A percentile compares a stretch with the other conserved stretches of the same genome.
Conservation (phyloP, 2,888 invertebrate genomes). For the Lasiommata megera region DNA sequence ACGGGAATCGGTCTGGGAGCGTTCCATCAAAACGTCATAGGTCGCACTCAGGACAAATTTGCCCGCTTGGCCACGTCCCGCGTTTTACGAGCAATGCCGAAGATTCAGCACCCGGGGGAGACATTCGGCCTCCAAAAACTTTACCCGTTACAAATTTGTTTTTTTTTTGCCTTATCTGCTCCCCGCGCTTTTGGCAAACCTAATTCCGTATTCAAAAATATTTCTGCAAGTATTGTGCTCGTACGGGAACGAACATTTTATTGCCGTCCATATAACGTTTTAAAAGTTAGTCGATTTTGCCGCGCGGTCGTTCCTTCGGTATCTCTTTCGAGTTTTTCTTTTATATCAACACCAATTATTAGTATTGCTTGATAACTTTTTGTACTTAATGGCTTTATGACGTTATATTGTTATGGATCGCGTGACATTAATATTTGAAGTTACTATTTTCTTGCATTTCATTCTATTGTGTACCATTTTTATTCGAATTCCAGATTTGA, state of each 20-base stretch:
- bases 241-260: slow-evolving; percentile 77
- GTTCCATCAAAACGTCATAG: slow-evolving; percentile 81
- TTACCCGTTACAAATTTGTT: slow-evolving; percentile 82
- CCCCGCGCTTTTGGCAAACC: slow-evolving; percentile 80
- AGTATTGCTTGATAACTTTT: slow-evolving; percentile 66
- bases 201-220: slow-evolving; percentile 82
- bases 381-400: slow-evolving; percentile 53
- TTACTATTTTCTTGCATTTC: not conserved
- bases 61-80: slow-evolving; percentile 79
- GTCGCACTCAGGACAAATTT: slow-evolving; percentile 80
- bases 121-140: slow-evolving; percentile 81
- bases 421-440: slow-evolving; percentile 28
- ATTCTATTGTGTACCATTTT: too few species aligned
- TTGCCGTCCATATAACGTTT: slow-evolving; percentile 79
- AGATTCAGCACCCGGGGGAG: slow-evolving; percentile 81
- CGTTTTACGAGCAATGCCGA: slow-evolving; percentile 79
- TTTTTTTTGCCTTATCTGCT: slow-evolving; percentile 79
- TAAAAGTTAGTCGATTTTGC: slow-evolving; percentile 76
- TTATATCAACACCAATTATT: slow-evolving; percentile 65
- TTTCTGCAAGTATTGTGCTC: slow-evolving; percentile 80
- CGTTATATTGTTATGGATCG: slow-evolving; percentile 32
- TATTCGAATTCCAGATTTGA: too few species aligned
- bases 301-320: slow-evolving; percentile 55
- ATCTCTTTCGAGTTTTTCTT: slow-evolving; percentile 46
- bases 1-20: slow-evolving; percentile 73